Base-by-base conservation (phyloP, 1,140 invertebrate species). In the Bombus haemorrhoidalis region DNA sequence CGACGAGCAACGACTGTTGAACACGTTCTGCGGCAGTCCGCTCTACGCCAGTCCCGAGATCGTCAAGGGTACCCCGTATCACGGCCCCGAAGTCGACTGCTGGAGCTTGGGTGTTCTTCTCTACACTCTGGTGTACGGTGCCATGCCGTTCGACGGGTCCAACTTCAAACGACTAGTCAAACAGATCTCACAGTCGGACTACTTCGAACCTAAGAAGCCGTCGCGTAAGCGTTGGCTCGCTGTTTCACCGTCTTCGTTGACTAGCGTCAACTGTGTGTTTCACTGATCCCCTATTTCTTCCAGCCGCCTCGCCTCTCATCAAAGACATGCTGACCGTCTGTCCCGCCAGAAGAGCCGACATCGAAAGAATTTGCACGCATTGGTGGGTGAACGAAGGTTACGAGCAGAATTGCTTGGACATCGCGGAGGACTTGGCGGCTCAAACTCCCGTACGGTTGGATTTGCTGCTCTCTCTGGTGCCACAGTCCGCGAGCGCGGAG, bases 71-170 rank as follows among this genome's bases (percentile, higher is more conserved):
- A 98, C 97, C 34, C 99, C 99, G 2, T 99, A 99, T 93, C 97
- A 98, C 91, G 99, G 99, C n/a, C 99, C 99, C 13, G 99, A 99
- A 96, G 97, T 97, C 15, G 97, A 98, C 91, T 99, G 98, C 94
- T 99, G 99, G 99, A 99, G 98, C 34, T 95, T 99, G 74, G 99
- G 99, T 80, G 99, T 99, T 64, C 96, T 99, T 34, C 95, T 99
- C 1, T 99, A 99, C 93, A 99, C 99, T 43, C 95, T 99, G 92
- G 99, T 99, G 72, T 99, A 99, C 95, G 99, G 99, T 91, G 98
- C 99, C 87, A 99, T 99, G 99, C 99, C 99, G 41, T 99, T 99
- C 94, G 99, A 99, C 95, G 99, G 99, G 76, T 98, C 98, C 81
- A 99, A 99, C 95, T 99, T 99, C 94, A 99, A 99, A 94, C 96